Evolutionary conservation across 92 coral and sea anemone genomes (phyloP).

Genomic region (Phymanthus crucifer): DNA sequence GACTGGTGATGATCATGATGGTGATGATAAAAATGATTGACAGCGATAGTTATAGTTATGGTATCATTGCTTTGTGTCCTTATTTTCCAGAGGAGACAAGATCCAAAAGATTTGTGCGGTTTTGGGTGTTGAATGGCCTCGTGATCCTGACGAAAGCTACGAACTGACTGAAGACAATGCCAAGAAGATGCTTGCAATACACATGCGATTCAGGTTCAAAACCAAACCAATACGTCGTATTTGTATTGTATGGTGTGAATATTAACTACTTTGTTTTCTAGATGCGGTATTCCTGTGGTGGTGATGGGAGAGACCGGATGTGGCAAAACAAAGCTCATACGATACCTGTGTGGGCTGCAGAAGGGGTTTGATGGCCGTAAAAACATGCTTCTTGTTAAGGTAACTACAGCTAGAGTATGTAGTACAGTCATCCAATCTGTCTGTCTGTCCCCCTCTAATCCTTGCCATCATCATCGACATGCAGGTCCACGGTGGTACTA

Average conservation of each 20-base stretch:
- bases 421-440: too few relatives aligned
- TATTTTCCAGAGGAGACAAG: conserved; percentile 44
- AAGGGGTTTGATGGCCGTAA: conserved; percentile 62
- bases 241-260: too few relatives aligned
- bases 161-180: conserved; percentile 87
- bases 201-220: conserved; percentile 84
- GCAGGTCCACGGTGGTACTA: conserved; percentile 88
- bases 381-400: conserved; percentile 85
- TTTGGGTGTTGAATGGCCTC: conserved; percentile 80
- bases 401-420: conserved; percentile 6
- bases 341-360: conserved; percentile 79
- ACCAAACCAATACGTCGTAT: not conserved
- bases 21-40: too few relatives aligned
- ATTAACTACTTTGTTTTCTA: too few relatives aligned
- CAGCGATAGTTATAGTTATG: too few relatives aligned
- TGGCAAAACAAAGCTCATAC: conserved; percentile 75
- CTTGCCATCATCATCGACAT: not conserved
- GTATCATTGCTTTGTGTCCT: too few relatives aligned
- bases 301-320: conserved; percentile 95
- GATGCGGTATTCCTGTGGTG: conserved; percentile 85
- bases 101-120: conserved; percentile 76
- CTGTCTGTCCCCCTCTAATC: not conserved
- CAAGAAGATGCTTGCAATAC: conserved; percentile 81
- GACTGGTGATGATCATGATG: too few relatives aligned
- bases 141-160: conserved; percentile 77